phyloP scores from a whole-genome alignment of 2,797 vertebrate species.

The Crocidura indochinensis region DNA sequence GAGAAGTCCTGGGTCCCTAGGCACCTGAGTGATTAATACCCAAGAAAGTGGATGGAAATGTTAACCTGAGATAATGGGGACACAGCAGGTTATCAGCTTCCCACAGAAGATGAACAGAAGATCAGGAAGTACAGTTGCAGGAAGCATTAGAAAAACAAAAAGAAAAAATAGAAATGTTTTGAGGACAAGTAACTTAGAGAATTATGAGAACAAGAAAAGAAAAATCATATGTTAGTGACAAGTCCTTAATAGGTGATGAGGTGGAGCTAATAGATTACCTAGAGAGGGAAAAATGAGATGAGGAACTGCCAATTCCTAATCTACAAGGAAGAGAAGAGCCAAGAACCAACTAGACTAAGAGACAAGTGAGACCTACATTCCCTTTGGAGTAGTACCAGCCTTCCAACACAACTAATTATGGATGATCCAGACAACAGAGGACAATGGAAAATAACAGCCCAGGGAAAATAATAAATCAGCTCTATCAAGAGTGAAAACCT shows the following conservation, averaged over 20 bases:
- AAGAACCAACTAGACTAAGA: not conserved
- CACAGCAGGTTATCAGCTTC: slow-evolving; percentile 21
- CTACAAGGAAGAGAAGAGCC: slow-evolving; percentile 33
- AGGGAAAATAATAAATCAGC: slow-evolving; percentile 34
- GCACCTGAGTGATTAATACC: slow-evolving; percentile 55
- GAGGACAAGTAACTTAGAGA: slow-evolving; percentile 33
- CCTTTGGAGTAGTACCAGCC: not conserved
- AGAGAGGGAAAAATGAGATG: not conserved
- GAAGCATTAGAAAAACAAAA: slow-evolving; percentile 56
- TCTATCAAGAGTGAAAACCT: slow-evolving; percentile 9
- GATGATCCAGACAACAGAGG: not conserved
- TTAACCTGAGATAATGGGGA: slow-evolving; percentile 35
- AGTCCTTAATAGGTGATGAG: not conserved
- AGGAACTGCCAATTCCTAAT: not conserved
- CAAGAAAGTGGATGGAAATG: slow-evolving; percentile 50
- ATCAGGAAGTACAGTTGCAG: slow-evolving; percentile 16
- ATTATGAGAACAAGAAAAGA: slow-evolving; percentile 47
- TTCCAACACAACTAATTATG: slow-evolving; percentile 19
- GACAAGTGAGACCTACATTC: not conserved
- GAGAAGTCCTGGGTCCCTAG: slow-evolving; percentile 51
- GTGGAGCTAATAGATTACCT: not conserved
- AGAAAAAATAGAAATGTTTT: slow-evolving; percentile 24
- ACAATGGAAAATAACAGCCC: slow-evolving; percentile 2
- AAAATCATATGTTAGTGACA: slow-evolving; percentile 4
- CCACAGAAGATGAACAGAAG: slow-evolving; percentile 55